These are phyloP conservation scores for Taphrorychus bicolor DNA, from an alignment of 2,888 invertebrate species.

Conservation along the genomic window DNA sequence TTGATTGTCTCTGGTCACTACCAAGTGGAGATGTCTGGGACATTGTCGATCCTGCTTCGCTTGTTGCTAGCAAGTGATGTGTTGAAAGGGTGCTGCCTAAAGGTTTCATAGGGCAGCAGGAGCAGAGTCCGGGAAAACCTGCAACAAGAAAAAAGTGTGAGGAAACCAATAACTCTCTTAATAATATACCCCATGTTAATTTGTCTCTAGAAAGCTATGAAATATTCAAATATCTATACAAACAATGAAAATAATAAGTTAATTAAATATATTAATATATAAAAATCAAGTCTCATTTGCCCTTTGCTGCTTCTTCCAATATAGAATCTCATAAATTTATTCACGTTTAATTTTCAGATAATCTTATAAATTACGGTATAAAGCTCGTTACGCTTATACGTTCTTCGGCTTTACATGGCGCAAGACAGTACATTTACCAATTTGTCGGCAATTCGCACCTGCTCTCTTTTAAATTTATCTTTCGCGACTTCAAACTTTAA, in stretches of 20 bases:
- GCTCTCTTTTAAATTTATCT: slow-evolving; percentile 27
- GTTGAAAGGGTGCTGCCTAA: slow-evolving; percentile 51
- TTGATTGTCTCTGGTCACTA: slow-evolving; percentile 79
- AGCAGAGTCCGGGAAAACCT: slow-evolving; percentile 81
- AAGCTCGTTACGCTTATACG: slow-evolving; percentile 1
- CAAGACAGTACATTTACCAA: slow-evolving; percentile 6
- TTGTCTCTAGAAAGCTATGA: too few species aligned
- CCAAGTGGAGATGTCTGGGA: slow-evolving; percentile 56
- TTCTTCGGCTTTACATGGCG: neutral
- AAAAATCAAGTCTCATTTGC: too few species aligned
- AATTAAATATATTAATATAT: too few species aligned
- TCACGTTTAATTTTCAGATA: slow-evolving; percentile 20
- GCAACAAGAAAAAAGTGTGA: slow-evolving; percentile 47
- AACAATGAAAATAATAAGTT: too few species aligned
- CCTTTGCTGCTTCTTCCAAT: too few species aligned
- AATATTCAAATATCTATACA: too few species aligned
- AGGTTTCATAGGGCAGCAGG: slow-evolving; percentile 79
- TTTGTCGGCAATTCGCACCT: slow-evolving; percentile 26
- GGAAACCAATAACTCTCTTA: too few species aligned
- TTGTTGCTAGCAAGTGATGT: slow-evolving; percentile 52
- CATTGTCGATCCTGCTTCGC: slow-evolving; percentile 46
- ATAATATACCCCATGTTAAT: too few species aligned
- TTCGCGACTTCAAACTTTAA: slow-evolving; percentile 8
- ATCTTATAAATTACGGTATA: slow-evolving; percentile 15
- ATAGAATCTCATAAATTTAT: slow-evolving; percentile 1